These are phyloP conservation scores for Falco cherrug DNA, from an alignment of 2,797 vertebrate genomes.

Conservation along the genomic window DNA sequence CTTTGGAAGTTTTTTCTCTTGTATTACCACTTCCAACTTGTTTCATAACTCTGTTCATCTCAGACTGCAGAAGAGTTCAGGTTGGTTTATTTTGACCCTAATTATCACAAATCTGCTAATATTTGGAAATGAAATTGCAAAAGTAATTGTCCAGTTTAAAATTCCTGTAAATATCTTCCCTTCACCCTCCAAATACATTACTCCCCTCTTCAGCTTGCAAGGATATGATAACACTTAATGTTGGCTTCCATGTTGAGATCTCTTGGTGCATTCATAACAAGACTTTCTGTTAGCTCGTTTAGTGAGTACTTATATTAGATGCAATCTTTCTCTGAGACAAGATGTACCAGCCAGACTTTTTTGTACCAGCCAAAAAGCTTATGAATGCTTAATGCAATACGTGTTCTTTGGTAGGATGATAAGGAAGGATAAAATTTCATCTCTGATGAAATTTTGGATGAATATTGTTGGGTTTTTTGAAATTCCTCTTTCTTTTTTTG, in stretches of 20 bases:
- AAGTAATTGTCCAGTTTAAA: not conserved
- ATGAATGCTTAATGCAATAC: not conserved
- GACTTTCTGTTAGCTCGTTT: not conserved
- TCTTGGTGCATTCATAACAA: not conserved
- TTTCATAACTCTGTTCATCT: not conserved
- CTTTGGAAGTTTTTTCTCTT: not conserved
- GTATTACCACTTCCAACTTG: not conserved
- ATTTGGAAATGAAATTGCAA: not conserved
- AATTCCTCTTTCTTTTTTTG: not conserved
- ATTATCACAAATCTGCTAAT: not conserved
- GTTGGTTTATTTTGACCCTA: not conserved
- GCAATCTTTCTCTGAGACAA: not conserved
- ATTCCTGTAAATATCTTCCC: not conserved
- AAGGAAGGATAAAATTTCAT: not conserved
- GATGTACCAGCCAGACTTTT: not conserved
- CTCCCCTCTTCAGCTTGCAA: not conserved
- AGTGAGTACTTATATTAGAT: not conserved
- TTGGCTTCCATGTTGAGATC: not conserved
- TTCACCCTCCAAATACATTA: not conserved
- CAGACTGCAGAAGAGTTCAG: not conserved
- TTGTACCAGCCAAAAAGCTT: not conserved
- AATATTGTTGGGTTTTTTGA: accelerated
- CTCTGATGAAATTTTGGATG: not conserved
- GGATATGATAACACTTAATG: not conserved
- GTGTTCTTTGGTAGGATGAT: not conserved